phyloP scores from a whole-genome alignment of 2,888 invertebrate genomes.

The Heliconius hortense region DNA sequence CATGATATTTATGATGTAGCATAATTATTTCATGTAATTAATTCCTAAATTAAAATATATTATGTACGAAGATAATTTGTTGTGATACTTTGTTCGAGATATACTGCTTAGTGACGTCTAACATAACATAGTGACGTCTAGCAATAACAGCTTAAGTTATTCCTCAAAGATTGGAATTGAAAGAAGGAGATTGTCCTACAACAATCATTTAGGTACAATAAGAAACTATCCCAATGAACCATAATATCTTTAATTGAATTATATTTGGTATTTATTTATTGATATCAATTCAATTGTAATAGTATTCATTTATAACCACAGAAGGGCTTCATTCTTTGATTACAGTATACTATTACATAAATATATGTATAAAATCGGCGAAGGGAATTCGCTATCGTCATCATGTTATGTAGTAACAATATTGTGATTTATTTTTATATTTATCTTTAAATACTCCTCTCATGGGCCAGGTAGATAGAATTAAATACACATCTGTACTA shows the following conservation, averaged over 20 bases:
- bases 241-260: not conserved
- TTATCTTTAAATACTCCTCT: no score
- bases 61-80: no score
- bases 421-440: no score
- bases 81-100: no score
- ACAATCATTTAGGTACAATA: not conserved
- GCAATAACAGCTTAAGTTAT: not conserved
- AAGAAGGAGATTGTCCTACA: not conserved
- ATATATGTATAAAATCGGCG: not conserved
- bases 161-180: no score
- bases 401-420: no score
- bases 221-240: not conserved
- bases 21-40: no score
- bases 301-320: not conserved
- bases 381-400: not conserved
- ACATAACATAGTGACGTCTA: no score
- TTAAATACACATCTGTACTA: no score
- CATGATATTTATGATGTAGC: not conserved
- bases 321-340: not conserved
- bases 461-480: no score
- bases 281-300: not conserved
- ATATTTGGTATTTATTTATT: not conserved
- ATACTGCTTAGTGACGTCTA: no score
- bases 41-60: no score
- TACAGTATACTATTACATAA: not conserved